Conservation (phyloP, 2,888 invertebrate genomes). For the Macaria notata region DNA sequence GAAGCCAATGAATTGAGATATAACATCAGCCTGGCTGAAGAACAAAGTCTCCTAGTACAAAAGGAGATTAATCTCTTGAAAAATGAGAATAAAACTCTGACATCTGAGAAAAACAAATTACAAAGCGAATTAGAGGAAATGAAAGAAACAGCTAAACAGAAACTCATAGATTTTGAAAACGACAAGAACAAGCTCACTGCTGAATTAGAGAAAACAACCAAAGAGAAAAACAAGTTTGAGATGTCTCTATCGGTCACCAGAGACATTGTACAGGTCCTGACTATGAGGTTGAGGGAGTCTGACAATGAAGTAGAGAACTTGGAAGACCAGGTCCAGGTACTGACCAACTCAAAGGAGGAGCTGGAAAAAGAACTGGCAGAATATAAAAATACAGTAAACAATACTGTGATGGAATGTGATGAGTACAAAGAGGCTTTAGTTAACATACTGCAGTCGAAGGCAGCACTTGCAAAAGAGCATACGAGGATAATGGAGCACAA, state of each 20-base stretch:
- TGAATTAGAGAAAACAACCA: conserved; percentile 67
- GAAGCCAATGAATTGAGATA: conserved; percentile 63
- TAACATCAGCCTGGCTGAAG: conserved; percentile 52
- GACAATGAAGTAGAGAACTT: conserved; percentile 83
- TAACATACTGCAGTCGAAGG: conserved; percentile 73
- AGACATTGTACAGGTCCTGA: conserved; percentile 82
- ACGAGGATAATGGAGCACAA: conserved; percentile 77
- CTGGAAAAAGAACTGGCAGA: conserved; percentile 62
- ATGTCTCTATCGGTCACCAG: conserved; percentile 82
- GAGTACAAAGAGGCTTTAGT: conserved; percentile 76
- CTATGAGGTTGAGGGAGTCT: conserved; percentile 80
- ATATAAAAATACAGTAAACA: conserved; percentile 63
- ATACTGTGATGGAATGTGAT: conserved; percentile 65
- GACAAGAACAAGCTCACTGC: conserved; percentile 67
- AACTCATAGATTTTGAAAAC: conserved; percentile 67
- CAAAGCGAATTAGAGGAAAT: conserved; percentile 54
- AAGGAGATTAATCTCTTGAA: conserved; percentile 56
- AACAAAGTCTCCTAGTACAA: conserved; percentile 53
- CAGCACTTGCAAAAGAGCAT: conserved; percentile 71
- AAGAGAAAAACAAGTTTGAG: conserved; percentile 81
- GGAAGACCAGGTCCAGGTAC: conserved; percentile 61
- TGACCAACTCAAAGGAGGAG: conserved; percentile 58
- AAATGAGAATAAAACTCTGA: conserved; percentile 55
- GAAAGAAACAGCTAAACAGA: conserved; percentile 64
- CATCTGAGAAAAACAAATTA: conserved; percentile 50